phyloP scores from a whole-genome alignment of 1,140 invertebrate species.

The Musca vetustissima region DNA sequence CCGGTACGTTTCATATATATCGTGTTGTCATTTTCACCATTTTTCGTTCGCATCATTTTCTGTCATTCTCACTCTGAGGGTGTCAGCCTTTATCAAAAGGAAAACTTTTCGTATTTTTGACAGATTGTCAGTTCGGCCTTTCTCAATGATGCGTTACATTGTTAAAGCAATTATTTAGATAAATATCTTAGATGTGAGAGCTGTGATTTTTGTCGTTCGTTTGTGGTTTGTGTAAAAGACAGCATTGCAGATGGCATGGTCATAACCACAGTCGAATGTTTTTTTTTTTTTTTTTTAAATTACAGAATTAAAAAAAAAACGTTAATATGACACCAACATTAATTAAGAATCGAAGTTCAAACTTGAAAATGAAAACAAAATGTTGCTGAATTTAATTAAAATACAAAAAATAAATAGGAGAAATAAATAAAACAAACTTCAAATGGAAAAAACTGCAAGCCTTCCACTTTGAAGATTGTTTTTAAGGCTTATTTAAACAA shows the following conservation, averaged over 20 bases:
- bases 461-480: no score
- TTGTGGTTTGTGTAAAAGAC: not conserved
- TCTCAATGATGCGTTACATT: slow-evolving; percentile 1
- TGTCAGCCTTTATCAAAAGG: slow-evolving; percentile 4
- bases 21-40: not conserved
- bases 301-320: not conserved
- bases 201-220: not conserved
- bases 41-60: not conserved
- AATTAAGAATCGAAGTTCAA: no score
- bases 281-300: not conserved
- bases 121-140: slow-evolving; percentile 18
- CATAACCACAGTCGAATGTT: not conserved
- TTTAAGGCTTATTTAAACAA: no score
- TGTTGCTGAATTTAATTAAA: no score
- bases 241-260: not conserved
- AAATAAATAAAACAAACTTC: no score
- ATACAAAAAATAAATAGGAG: no score
- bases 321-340: not conserved
- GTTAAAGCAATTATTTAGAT: slow-evolving; percentile 21
- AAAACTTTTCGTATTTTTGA: slow-evolving; percentile 21
- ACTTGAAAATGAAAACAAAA: no score
- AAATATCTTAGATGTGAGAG: slow-evolving; percentile 3
- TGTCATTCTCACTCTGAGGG: slow-evolving; percentile 10
- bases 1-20: no score
- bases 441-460: no score